A percentile compares a stretch with the other conserved stretches of the same genome.
phyloP scores from a whole-genome alignment of 2,888 invertebrate species.

The Drosophila rellima region DNA sequence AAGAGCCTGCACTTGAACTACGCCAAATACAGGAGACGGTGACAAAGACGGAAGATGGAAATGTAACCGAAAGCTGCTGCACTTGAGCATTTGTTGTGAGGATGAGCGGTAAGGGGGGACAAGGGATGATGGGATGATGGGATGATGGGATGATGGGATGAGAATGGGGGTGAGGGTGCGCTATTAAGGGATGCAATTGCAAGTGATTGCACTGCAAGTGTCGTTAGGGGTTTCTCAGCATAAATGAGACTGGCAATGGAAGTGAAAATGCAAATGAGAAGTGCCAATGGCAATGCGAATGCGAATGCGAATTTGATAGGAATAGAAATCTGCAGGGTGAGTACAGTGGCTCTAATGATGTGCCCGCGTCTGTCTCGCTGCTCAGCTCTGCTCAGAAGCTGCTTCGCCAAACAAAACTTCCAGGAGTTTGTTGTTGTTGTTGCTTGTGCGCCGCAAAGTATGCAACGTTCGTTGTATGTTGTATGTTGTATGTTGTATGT shows the following conservation, averaged over 20 bases:
- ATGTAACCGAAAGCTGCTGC: constrained; percentile 47
- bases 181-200: constrained; percentile 76
- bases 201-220: constrained; percentile 64
- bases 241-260: not conserved
- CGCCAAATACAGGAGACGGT: constrained; percentile 38
- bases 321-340: not conserved
- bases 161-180: constrained; percentile 5
- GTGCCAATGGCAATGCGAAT: not conserved
- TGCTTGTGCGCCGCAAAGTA: constrained; percentile 55
- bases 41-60: constrained; percentile 20
- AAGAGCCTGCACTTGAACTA: constrained; percentile 76
- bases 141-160: not conserved
- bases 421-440: constrained; percentile 48
- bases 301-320: not conserved
- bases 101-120: not conserved
- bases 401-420: constrained; percentile 66
- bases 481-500: too few species aligned
- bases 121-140: not conserved
- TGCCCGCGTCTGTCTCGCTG: constrained; percentile 12
- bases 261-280: not conserved
- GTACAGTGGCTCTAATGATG: constrained; percentile 59
- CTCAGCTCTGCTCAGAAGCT: constrained; percentile 31
- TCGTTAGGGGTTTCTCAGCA: constrained; percentile 63
- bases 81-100: constrained; percentile 34
- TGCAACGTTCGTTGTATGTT: constrained; percentile 53